These are phyloP conservation scores for Willowsia nigromaculata DNA, from an alignment of 2,888 invertebrate genomes.

Conservation along the genomic window DNA sequence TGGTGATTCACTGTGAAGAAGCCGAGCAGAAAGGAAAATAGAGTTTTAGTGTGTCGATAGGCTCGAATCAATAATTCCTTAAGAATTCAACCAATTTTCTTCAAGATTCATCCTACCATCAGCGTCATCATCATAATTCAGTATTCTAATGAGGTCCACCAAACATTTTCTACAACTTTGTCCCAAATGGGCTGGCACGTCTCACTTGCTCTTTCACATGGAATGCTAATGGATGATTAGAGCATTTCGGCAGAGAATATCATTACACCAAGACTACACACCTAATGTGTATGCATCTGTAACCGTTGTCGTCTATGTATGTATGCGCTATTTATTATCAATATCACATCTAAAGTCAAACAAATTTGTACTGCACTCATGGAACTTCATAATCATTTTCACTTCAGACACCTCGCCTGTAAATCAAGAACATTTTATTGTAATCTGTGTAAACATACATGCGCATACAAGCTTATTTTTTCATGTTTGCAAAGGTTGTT, in stretches of 20 bases:
- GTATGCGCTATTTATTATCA: too few species aligned
- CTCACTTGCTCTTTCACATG: neutral
- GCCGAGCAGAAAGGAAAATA: neutral
- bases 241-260: neutral
- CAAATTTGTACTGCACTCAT: too few species aligned
- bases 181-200: constrained; percentile 1
- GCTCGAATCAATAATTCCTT: constrained; percentile 52
- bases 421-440: too few species aligned
- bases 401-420: too few species aligned
- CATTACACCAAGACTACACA: neutral
- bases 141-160: constrained; percentile 62
- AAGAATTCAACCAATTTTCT: constrained; percentile 41
- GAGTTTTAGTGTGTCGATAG: constrained; percentile 13
- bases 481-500: too few species aligned
- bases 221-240: neutral
- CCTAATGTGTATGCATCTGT: neutral
- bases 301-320: too few species aligned
- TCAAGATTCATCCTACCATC: constrained; percentile 18
- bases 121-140: constrained; percentile 59
- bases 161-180: constrained; percentile 13
- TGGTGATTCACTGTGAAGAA: neutral
- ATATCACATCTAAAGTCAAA: too few species aligned
- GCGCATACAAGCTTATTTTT: too few species aligned
- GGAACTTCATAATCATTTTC: too few species aligned
- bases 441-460: too few species aligned